These are phyloP conservation scores for Fulica atra DNA, from an alignment of 2,113 vertebrate species.

Conservation along the genomic window DNA sequence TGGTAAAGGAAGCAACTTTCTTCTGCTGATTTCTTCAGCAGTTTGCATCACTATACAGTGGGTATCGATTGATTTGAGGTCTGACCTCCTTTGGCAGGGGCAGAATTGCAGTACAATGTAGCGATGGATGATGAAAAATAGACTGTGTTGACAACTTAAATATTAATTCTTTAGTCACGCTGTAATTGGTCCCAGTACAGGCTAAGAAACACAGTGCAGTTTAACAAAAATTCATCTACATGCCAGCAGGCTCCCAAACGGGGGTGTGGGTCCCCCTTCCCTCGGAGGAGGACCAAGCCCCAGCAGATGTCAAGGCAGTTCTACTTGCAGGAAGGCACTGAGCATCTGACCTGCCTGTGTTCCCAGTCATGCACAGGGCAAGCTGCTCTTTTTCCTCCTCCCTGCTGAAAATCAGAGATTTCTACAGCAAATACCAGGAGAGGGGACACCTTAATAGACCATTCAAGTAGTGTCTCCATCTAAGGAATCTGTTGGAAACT, in stretches of 20 bases:
- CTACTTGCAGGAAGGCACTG: accelerated
- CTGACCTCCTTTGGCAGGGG: not conserved
- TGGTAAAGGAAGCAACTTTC: not conserved
- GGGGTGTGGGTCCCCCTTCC: accelerated
- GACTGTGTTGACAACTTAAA: not conserved
- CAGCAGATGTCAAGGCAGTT: not conserved
- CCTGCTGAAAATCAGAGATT: not conserved
- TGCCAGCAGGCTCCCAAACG: not conserved
- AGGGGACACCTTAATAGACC: not conserved
- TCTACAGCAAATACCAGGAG: not conserved
- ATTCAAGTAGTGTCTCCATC: not conserved
- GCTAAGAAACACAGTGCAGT: not conserved
- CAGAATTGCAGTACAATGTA: not conserved
- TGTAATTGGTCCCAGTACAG: not conserved
- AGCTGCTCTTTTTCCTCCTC: not conserved
- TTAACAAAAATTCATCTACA: not conserved
- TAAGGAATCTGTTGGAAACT: not conserved
- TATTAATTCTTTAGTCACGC: not conserved
- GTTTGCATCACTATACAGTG: not conserved
- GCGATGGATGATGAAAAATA: not conserved
- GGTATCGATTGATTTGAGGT: not conserved
- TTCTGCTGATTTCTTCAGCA: not conserved
- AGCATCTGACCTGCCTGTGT: not conserved
- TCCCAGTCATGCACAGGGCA: not conserved
- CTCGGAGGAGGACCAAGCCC: not conserved